Conservation (phyloP, 2,113 vertebrate species). For the Silurus asotus region DNA sequence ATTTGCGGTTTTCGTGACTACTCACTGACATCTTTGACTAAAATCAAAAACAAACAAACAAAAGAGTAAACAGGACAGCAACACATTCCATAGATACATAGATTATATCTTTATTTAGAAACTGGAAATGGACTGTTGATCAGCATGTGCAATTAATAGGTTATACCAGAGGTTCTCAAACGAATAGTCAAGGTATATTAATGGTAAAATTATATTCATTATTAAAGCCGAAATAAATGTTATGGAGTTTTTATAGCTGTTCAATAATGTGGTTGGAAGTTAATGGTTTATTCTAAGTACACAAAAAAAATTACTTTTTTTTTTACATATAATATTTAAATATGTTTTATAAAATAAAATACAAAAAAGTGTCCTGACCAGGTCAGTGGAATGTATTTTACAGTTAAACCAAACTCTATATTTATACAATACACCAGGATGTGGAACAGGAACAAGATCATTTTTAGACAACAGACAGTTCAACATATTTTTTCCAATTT, state of each 20-base stretch:
- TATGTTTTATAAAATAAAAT: background rate
- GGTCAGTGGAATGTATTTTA: background rate
- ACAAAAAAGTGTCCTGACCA: too few species aligned
- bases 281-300: background rate
- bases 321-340: background rate
- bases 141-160: too few species aligned
- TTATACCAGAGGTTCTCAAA: background rate
- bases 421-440: background rate
- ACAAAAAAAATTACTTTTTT: too few species aligned
- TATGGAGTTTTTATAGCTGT: background rate
- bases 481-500: background rate
- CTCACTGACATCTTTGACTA: constrained; percentile 77
- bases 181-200: background rate
- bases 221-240: background rate
- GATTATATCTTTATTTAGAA: background rate
- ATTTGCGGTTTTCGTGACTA: constrained; percentile 83
- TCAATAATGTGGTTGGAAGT: background rate
- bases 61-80: background rate
- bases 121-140: background rate
- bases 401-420: background rate
- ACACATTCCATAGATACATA: background rate
- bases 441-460: background rate
- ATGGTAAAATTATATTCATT: background rate
- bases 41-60: constrained; percentile 26
- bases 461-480: background rate